phyloP scores from a whole-genome alignment of 2,113 vertebrate species.

The Upupa epops region DNA sequence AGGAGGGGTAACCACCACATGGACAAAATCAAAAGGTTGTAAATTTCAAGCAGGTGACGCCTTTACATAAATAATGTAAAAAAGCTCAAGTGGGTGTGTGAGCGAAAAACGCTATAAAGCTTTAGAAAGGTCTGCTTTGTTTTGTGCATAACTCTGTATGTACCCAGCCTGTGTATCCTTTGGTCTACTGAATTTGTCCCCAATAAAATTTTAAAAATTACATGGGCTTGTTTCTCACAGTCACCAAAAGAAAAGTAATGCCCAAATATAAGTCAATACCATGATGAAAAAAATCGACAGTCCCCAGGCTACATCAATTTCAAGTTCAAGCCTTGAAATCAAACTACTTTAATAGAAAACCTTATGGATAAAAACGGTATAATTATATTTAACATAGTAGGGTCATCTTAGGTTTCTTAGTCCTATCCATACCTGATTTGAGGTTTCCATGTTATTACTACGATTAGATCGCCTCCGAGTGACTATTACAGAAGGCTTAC shows the following conservation, averaged over 20 bases:
- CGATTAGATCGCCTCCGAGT: constrained; percentile 89
- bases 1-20: no score
- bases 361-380: background rate
- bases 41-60: no score
- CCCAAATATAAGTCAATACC: background rate
- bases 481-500: constrained; percentile 92
- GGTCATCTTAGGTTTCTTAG: background rate
- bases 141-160: no score
- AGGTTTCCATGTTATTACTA: constrained; percentile 79
- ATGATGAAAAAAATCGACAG: background rate
- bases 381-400: background rate
- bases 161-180: no score
- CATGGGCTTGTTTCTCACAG: no score
- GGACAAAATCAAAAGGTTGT: no score
- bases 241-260: background rate
- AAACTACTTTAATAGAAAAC: background rate
- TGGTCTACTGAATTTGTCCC: no score
- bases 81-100: no score
- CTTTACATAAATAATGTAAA: no score
- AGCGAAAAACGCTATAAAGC: no score
- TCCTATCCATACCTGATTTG: constrained; percentile 79
- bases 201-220: no score
- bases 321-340: background rate
- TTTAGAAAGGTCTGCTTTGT: no score
- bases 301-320: background rate